These are phyloP conservation scores for Temnothorax rugatulus DNA, from an alignment of 2,888 invertebrate species.

Conservation along the genomic window DNA sequence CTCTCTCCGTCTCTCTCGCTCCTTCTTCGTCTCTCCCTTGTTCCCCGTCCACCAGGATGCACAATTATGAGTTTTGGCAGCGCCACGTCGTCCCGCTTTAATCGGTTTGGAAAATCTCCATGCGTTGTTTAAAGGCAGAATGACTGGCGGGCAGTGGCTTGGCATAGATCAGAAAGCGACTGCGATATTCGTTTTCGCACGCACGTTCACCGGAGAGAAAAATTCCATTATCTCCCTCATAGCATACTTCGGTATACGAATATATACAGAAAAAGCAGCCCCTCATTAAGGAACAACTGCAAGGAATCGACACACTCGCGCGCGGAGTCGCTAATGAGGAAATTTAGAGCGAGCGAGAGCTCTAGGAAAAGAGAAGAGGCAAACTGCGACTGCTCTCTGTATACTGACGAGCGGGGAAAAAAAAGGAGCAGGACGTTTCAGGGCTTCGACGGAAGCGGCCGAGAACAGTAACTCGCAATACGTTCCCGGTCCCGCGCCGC, in stretches of 20 bases:
- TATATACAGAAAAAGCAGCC: slow-evolving; percentile 10
- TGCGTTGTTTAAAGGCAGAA: slow-evolving; percentile 30
- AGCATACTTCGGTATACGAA: background rate
- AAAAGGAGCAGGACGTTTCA: slow-evolving; percentile 2
- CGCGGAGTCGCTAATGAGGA: slow-evolving; percentile 16
- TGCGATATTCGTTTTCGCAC: background rate
- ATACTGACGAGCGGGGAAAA: background rate
- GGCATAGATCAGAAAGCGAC: slow-evolving; percentile 15
- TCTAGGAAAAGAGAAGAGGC: background rate
- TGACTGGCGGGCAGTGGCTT: background rate
- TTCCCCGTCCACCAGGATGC: slow-evolving; percentile 38
- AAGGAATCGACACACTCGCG: slow-evolving; percentile 12
- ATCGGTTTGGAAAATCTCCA: slow-evolving; percentile 64
- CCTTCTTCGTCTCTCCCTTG: background rate
- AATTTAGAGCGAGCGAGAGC: slow-evolving; percentile 20
- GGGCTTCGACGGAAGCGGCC: slow-evolving; percentile 29
- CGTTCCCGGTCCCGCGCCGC: slow-evolving; percentile 37
- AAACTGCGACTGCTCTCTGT: background rate
- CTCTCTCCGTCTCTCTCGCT: background rate
- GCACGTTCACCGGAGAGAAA: background rate
- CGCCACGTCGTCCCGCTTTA: slow-evolving; percentile 46
- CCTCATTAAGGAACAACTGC: slow-evolving; percentile 19
- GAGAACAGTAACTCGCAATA: slow-evolving; percentile 45
- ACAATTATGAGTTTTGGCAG: slow-evolving; percentile 68
- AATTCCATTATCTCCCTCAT: slow-evolving; percentile 36